Base-by-base conservation (phyloP, 2,113 vertebrate species). In the Zosterops hypoxanthus region DNA sequence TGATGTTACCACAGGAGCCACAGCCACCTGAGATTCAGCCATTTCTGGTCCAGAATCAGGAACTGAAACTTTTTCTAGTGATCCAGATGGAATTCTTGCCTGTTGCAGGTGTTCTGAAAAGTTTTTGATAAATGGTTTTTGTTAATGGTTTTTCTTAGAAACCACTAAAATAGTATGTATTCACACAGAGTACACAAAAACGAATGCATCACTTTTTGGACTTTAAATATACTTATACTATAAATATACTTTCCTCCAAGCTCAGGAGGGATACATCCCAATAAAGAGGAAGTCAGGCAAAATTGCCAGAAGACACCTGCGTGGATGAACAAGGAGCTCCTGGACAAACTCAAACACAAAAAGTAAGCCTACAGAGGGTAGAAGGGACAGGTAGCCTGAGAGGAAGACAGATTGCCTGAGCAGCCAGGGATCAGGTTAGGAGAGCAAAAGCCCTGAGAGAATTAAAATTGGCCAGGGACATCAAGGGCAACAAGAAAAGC, bases 1-100 rank as follows among this genome's bases (percentile, higher is more conserved):
- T 24, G 99, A 99, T 42, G 97, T 98, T 56, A 97, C 95, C 28
- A 98, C 97, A 71, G 98, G 80, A 42, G 98, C 86, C 25, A 98
- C 97, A 44, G 96, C 84, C 69, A 98, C 92, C 60, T 92, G 96
- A 89, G 92, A 81, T 87, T 97, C 98, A 75, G 98, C 96, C 88
- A 97, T 95, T 65, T 98, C 94, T 9, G 80, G 88, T 72, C 95
- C 96, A 29, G 89, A 97, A 92, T 94, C 97, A 80, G 96, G 97
- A 83, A 70, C 47, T 34, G 96, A 96, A 95, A 96, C 92, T 82
- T 95, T 96, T 70, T 97, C 96, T 90, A 95, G 95, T 47, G 96
- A 93, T 91, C 59, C 94, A 92, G 96, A 85, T 69, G 97, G 90
- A 86, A 95, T 92, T 95, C 92, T 95, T 17, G 92, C 57, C 59